Conservation (phyloP, 2,797 vertebrate species). For the Lophius americanus region DNA sequence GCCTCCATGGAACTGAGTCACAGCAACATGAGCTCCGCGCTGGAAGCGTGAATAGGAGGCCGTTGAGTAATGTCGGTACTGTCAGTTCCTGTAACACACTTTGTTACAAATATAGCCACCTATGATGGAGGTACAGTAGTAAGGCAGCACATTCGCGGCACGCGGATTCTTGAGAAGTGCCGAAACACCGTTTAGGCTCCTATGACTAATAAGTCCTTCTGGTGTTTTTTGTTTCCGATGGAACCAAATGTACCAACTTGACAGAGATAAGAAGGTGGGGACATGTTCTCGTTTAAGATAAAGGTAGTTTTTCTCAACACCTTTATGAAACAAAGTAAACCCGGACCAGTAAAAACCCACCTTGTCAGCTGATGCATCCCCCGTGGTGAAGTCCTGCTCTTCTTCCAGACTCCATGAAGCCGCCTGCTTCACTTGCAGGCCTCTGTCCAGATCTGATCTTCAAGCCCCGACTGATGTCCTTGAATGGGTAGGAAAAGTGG, state of each 20-base stretch:
- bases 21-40: constrained; percentile 58
- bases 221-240: background rate
- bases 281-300: background rate
- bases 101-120: constrained; percentile 44
- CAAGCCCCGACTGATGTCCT: constrained; percentile 68
- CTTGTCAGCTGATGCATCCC: constrained; percentile 74
- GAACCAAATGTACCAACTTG: too few species aligned
- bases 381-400: constrained; percentile 33
- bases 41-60: constrained; percentile 42
- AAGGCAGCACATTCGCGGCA: constrained; percentile 7
- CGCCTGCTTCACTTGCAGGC: constrained; percentile 48
- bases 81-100: constrained; percentile 40
- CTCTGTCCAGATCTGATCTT: constrained; percentile 50
- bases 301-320: too few species aligned
- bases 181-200: constrained; percentile 11
- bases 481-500: constrained; percentile 77
- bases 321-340: background rate
- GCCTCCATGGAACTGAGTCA: constrained; percentile 45
- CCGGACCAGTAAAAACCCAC: constrained; percentile 47
- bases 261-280: background rate
- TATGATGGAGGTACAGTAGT: constrained; percentile 27
- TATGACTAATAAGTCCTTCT: background rate
- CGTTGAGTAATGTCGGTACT: constrained; percentile 37
- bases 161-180: constrained; percentile 1
- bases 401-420: constrained; percentile 65